Evolutionary conservation across 2,113 vertebrate species (phyloP).

Genomic region (Asarcornis scutulata): DNA sequence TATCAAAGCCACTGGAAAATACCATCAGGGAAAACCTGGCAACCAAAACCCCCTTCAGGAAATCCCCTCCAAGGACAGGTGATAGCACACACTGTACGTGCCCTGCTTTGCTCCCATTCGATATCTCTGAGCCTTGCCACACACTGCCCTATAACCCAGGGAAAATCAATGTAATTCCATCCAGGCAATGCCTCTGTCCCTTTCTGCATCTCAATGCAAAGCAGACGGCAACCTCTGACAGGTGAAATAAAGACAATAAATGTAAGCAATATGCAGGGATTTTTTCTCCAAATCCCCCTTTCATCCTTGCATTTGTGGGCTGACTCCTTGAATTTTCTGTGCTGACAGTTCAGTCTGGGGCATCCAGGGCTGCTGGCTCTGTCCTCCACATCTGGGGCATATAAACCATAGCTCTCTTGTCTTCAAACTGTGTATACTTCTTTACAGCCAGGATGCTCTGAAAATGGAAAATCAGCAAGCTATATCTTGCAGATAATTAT

Average conservation of each 20-base stretch:
- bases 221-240: neutral
- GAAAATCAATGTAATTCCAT: neutral
- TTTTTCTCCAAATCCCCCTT: neutral
- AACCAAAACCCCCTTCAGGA: neutral
- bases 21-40: neutral
- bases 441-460: neutral
- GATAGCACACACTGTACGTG: accelerated
- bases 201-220: neutral
- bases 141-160: neutral
- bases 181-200: neutral
- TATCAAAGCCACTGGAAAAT: neutral
- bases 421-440: neutral
- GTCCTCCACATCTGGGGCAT: neutral
- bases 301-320: neutral
- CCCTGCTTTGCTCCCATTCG: neutral
- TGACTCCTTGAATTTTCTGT: neutral
- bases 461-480: neutral
- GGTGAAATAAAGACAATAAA: neutral
- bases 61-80: neutral
- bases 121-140: neutral
- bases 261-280: neutral
- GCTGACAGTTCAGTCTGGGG: neutral
- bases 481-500: neutral
- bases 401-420: neutral
- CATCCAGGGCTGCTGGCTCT: neutral